Conservation (phyloP, 2,797 vertebrate genomes). For the Lycodopsis pacificus region DNA sequence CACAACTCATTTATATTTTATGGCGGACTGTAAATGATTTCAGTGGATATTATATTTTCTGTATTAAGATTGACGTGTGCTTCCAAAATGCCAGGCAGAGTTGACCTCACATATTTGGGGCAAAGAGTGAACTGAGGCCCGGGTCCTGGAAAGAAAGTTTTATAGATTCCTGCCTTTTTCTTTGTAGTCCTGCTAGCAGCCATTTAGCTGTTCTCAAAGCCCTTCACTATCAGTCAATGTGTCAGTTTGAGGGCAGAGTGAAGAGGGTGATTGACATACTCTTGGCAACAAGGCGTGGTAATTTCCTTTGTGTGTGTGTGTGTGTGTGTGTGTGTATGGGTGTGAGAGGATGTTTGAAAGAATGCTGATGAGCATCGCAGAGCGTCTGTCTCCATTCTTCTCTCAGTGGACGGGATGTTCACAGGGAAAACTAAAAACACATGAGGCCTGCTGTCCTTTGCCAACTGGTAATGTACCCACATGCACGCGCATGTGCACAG, state of each 20-base stretch:
- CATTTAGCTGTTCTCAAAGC: constrained; percentile 74
- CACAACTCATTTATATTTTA: constrained; percentile 10
- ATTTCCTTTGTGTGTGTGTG: constrained; percentile 75
- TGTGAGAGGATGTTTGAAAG: constrained; percentile 77
- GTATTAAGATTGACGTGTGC: constrained; percentile 33
- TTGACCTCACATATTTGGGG: constrained; percentile 68
- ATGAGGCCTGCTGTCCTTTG: constrained; percentile 76
- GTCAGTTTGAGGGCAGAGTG: constrained; percentile 74
- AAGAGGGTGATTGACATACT: constrained; percentile 76
- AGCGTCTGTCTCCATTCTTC: constrained; percentile 79
- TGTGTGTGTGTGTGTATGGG: constrained; percentile 54
- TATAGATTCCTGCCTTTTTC: constrained; percentile 69
- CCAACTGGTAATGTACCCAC: constrained; percentile 80
- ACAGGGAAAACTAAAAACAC: constrained; percentile 83
- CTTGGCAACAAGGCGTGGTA: constrained; percentile 74
- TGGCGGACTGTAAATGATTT: constrained; percentile 34
- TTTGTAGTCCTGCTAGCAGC: constrained; percentile 78
- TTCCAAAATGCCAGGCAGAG: constrained; percentile 44
- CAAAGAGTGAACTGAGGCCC: constrained; percentile 60
- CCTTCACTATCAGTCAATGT: constrained; percentile 79
- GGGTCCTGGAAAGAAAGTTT: constrained; percentile 66
- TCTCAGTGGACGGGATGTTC: constrained; percentile 82
- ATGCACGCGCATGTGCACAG: constrained; percentile 41
- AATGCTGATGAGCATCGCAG: constrained; percentile 78
- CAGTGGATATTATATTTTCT: constrained; percentile 12